Evolutionary conservation across 2,113 vertebrate species (phyloP).

Genomic region (Elachura formosa): DNA sequence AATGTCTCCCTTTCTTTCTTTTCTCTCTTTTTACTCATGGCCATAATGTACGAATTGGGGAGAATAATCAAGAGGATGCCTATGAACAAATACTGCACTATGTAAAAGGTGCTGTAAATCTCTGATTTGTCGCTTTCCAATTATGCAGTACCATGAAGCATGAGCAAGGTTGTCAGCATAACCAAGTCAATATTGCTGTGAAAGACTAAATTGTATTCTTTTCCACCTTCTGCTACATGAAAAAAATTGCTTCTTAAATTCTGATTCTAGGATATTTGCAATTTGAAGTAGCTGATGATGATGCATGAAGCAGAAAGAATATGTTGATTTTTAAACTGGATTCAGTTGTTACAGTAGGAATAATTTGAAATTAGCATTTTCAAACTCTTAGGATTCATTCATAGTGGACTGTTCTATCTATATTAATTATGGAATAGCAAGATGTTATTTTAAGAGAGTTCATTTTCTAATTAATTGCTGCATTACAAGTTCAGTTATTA

Average conservation of each 20-base stretch:
- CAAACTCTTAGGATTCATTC: background rate
- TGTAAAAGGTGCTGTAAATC: background rate
- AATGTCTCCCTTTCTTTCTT: background rate
- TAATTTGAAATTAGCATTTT: background rate
- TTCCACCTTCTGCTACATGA: background rate
- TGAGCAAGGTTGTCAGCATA: background rate
- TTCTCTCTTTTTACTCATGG: background rate
- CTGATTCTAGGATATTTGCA: background rate
- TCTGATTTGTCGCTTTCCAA: background rate
- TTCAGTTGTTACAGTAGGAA: background rate
- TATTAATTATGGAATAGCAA: background rate
- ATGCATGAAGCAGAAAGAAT: background rate
- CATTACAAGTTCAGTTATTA: background rate
- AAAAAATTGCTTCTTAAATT: background rate
- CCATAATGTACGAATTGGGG: fast-evolving
- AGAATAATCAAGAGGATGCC: background rate
- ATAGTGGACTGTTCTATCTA: background rate
- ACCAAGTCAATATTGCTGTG: background rate
- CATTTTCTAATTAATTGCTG: background rate
- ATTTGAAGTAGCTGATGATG: background rate
- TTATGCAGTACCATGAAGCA: background rate
- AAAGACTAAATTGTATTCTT: background rate
- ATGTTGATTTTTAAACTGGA: background rate
- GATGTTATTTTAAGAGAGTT: background rate
- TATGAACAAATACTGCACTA: background rate